These are phyloP conservation scores for Leucoraja ocellata DNA, from an alignment of 2,797 vertebrate species.

Conservation along the genomic window DNA sequence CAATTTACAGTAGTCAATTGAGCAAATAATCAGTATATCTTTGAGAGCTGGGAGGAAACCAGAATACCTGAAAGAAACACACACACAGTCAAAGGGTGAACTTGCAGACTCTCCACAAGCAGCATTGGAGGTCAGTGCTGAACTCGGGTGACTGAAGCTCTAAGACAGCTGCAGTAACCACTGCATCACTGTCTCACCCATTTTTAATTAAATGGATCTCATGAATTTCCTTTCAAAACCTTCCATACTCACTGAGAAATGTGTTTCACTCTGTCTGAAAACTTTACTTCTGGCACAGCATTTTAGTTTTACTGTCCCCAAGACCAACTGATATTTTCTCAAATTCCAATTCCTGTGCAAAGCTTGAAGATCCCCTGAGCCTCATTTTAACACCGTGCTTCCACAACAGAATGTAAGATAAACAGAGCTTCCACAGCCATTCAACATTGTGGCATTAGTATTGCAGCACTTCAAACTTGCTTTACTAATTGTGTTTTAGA, in stretches of 20 bases:
- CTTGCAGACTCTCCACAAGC: too few species aligned
- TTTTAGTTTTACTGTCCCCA: background rate
- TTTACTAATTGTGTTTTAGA: background rate
- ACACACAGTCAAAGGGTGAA: too few species aligned
- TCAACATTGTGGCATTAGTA: background rate
- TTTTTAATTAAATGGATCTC: too few species aligned
- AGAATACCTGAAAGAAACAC: too few species aligned
- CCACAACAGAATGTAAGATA: background rate
- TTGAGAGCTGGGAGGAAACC: too few species aligned
- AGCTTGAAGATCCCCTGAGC: background rate
- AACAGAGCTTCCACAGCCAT: background rate
- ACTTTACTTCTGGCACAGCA: background rate
- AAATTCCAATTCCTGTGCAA: background rate
- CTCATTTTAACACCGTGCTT: background rate
- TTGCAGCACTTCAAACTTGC: background rate
- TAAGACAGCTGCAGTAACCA: too few species aligned
- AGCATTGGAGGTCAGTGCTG: too few species aligned
- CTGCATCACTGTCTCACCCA: too few species aligned
- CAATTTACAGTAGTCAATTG: too few species aligned
- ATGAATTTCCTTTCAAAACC: background rate
- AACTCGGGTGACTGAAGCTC: too few species aligned
- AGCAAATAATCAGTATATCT: too few species aligned
- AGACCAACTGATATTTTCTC: background rate
- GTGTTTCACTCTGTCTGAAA: background rate
- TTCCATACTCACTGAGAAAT: background rate